Evolutionary conservation across 2,113 vertebrate genomes (phyloP).

Genomic region (Heterocephalus glaber): DNA sequence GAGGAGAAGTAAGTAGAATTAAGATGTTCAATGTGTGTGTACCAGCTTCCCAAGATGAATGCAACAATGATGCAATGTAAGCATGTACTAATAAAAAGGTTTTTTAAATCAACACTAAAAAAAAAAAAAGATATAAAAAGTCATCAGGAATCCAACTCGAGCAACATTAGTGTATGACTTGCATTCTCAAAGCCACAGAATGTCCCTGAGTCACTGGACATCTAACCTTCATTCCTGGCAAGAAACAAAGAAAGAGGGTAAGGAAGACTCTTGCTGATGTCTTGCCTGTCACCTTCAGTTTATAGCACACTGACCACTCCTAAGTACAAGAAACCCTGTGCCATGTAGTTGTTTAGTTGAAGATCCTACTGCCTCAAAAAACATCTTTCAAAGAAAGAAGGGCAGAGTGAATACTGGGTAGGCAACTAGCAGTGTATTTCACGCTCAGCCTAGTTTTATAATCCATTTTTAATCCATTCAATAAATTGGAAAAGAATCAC

Average conservation of each 20-base stretch:
- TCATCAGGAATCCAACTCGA: background rate
- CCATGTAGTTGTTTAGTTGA: background rate
- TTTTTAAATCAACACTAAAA: background rate
- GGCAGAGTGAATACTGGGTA: background rate
- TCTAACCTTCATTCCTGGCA: background rate
- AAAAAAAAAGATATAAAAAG: background rate
- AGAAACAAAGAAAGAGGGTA: background rate
- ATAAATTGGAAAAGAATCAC: slow-evolving; percentile 12
- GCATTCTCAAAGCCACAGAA: slow-evolving; percentile 5
- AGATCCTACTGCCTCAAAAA: background rate
- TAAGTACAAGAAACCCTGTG: background rate
- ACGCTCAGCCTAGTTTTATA: slow-evolving; percentile 3
- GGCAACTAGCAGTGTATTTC: background rate
- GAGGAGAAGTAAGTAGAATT: background rate
- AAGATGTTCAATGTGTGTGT: background rate
- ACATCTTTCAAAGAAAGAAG: slow-evolving; percentile 14
- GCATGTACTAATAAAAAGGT: background rate
- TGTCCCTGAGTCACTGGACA: background rate
- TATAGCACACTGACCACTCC: background rate
- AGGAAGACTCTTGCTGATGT: background rate
- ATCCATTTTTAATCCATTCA: background rate
- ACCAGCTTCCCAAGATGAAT: background rate
- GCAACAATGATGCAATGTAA: background rate
- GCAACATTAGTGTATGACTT: background rate
- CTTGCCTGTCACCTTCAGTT: background rate